These are phyloP conservation scores for Prosopocoilus inquinatus DNA, from an alignment of 2,888 invertebrate genomes.

Conservation along the genomic window DNA sequence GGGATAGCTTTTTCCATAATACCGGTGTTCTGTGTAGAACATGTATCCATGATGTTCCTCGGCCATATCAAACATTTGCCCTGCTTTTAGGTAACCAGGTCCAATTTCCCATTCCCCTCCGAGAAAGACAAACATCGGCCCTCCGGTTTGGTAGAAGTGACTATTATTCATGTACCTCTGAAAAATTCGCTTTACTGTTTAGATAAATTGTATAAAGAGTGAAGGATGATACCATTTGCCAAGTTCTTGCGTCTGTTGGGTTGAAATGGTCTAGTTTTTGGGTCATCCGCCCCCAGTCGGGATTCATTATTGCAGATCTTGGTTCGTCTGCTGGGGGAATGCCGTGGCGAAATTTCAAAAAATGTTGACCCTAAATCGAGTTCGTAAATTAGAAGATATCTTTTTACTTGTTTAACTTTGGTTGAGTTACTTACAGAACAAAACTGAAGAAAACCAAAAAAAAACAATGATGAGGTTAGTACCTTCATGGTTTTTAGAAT, in stretches of 20 bases:
- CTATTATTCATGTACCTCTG: conserved; percentile 57
- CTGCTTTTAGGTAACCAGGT: conserved; percentile 56
- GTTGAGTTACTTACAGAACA: too few species aligned
- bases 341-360: conserved; percentile 4
- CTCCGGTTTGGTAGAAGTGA: conserved; percentile 51
- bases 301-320: conserved; percentile 12
- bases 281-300: conserved; percentile 22
- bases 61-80: conserved; percentile 64
- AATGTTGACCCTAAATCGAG: neutral
- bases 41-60: conserved; percentile 59
- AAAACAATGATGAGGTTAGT: too few species aligned
- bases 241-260: conserved; percentile 52
- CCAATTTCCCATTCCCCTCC: conserved; percentile 75
- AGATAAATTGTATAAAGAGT: too few species aligned
- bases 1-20: conserved; percentile 74
- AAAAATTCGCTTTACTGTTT: neutral
- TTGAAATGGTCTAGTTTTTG: conserved; percentile 58
- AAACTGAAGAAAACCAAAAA: too few species aligned
- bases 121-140: conserved; percentile 64
- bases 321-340: conserved; percentile 23
- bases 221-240: conserved; percentile 52
- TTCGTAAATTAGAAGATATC: too few species aligned
- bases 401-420: too few species aligned
- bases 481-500: too few species aligned
- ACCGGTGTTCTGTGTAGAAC: conserved; percentile 79